phyloP scores from a whole-genome alignment of 2,888 invertebrate species.

The Drosophila nigricruria region DNA sequence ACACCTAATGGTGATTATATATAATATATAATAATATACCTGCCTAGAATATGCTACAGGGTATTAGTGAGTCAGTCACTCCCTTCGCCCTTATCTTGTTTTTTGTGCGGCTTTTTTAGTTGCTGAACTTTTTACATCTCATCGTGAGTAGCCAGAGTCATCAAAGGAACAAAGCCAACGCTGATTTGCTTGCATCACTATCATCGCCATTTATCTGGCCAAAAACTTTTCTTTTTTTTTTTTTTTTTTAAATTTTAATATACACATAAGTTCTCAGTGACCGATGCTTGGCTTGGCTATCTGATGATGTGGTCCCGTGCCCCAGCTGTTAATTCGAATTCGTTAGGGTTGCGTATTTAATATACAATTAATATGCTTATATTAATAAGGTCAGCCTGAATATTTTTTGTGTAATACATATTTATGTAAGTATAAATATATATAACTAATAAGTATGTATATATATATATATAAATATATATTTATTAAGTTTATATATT shows the following conservation, averaged over 20 bases:
- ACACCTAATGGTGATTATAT: no score
- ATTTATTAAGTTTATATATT: conserved; percentile 9
- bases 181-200: conserved; percentile 44
- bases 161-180: conserved; percentile 28
- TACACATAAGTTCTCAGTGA: not conserved
- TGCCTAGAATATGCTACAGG: no score
- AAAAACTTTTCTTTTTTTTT: conserved; percentile 17
- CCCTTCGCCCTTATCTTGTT: not conserved
- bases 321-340: conserved; percentile 14
- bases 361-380: conserved; percentile 34
- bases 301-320: not conserved
- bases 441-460: not conserved
- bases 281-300: conserved; percentile 24
- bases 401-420: conserved; percentile 13
- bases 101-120: conserved; percentile 19
- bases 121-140: conserved; percentile 44
- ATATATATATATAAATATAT: not conserved
- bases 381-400: not conserved
- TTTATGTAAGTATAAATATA: conserved; percentile 14
- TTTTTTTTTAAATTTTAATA: not conserved
- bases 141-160: conserved; percentile 37
- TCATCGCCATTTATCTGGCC: conserved; percentile 14
- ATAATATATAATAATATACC: no score
- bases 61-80: not conserved
- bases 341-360: conserved; percentile 3